Evolutionary conservation across 2,113 vertebrate species (phyloP).

Genomic region (Elaphurus davidianus): DNA sequence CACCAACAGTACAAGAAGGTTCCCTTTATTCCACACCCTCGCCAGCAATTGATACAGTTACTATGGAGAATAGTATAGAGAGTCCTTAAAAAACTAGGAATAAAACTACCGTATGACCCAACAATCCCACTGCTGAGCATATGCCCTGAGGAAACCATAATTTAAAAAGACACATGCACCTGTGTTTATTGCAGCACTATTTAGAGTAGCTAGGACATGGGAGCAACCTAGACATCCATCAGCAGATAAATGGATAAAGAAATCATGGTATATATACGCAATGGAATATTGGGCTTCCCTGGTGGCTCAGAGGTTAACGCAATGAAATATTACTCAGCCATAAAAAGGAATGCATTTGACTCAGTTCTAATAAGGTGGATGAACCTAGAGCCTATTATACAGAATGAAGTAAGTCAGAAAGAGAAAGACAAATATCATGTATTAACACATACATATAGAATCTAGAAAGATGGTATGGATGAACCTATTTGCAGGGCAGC

Average conservation of each 20-base stretch:
- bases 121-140: background rate
- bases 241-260: background rate
- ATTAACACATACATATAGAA: background rate
- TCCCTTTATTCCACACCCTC: background rate
- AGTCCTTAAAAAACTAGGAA: background rate
- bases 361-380: background rate
- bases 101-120: background rate
- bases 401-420: background rate
- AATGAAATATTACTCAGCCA: background rate
- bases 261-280: background rate
- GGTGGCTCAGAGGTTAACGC: background rate
- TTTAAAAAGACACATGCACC: background rate
- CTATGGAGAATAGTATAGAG: background rate
- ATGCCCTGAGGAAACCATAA: background rate
- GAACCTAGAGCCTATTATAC: background rate
- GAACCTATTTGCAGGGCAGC: background rate
- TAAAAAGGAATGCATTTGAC: background rate
- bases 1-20: background rate
- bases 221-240: background rate
- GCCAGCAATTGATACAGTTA: background rate
- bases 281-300: background rate
- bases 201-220: background rate
- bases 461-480: background rate
- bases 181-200: background rate
- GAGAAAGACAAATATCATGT: background rate